Evolutionary conservation across 2,888 invertebrate genomes (phyloP), one percentile per base, ranked within the genome.

Genomic region (Sarcophaga rosellei): DNA sequence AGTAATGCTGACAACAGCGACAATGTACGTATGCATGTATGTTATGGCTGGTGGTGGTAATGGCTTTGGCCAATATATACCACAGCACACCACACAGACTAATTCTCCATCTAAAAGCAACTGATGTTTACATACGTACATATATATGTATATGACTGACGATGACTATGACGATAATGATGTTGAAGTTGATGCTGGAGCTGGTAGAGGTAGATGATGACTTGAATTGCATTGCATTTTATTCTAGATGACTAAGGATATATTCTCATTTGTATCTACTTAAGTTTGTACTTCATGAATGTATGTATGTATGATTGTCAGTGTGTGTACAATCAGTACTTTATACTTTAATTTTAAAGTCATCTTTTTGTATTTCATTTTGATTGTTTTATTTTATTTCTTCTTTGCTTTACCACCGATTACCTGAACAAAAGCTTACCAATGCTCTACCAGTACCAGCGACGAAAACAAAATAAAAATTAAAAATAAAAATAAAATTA

Each of bases 191-290:
- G 35, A 23, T 47, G 74, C 23, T 57, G 73, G 6, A 68, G 72
- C 79, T 74, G 75, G 20, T 57, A 35, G 35, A 8, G 35, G 35
- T 35, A 35, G 78, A 80, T 84, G 87, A 87, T 81, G 81, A 86
- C 81, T 86, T 81, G 81, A 86, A 86, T 81, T 86, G 81, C 62
- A 84, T 75, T 78, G 84, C 81, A 86, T 86, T 17, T 53, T 84
- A 86, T 84, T 86, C 74, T 53, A 81, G 82, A 86, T 88, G 86
- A 86, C 84, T 88, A 81, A 86, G 88, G 77, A 86, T 83, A 84
- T 84, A 35, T 35, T 35, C 35, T 80, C 85, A 84, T 84, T 83
- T 81, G 81, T 81, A 83, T 59, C 82, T 86, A 74, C 84, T 78
- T 80, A 81, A 83, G 83, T 77, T 62, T 86, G 80, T 57, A 68